Evolutionary conservation across 2,113 vertebrate species (phyloP).

Genomic region (Strix uralensis): DNA sequence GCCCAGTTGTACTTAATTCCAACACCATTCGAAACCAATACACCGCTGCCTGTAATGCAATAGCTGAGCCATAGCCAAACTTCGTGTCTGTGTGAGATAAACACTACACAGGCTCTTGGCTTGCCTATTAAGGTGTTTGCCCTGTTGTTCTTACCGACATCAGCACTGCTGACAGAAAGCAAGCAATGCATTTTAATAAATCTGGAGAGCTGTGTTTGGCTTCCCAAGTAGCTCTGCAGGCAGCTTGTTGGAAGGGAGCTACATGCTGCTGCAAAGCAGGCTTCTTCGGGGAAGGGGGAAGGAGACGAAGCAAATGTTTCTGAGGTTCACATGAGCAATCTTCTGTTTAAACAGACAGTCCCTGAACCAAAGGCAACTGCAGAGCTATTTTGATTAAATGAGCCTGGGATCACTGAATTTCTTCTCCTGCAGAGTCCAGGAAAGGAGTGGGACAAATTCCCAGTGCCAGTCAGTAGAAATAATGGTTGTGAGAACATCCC

Average conservation of each 20-base stretch:
- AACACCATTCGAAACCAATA: not conserved
- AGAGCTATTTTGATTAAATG: not conserved
- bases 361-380: not conserved
- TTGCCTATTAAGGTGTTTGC: not conserved
- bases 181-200: slow-evolving; percentile 4
- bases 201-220: not conserved
- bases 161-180: not conserved
- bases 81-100: not conserved
- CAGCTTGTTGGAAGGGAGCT: not conserved
- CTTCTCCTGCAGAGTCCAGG: not conserved
- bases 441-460: not conserved
- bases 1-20: not conserved
- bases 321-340: not conserved
- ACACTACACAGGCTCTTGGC: not conserved
- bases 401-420: not conserved
- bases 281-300: not conserved
- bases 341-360: not conserved
- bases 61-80: not conserved
- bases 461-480: not conserved
- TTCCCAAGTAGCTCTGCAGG: not conserved
- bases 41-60: not conserved
- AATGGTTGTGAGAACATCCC: not conserved
- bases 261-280: accelerated
- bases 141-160: not conserved
- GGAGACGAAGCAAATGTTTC: not conserved